Evolutionary conservation across 1,140 invertebrate species (phyloP).

Genomic region (Diuraphis noxia): DNA sequence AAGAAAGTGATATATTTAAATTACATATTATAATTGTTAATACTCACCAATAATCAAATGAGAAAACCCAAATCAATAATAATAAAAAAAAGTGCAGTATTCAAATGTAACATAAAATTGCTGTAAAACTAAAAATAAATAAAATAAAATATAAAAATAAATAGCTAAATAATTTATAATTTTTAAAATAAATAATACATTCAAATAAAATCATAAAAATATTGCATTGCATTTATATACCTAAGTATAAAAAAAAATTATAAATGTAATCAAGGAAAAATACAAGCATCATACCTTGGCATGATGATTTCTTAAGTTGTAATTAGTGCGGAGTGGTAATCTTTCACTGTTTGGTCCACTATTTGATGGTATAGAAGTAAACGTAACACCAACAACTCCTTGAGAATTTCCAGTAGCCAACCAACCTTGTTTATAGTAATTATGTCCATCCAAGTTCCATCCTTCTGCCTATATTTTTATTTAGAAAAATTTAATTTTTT

Average conservation of each 20-base stretch:
- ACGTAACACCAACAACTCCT: slow-evolving; percentile 93
- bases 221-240: neutral
- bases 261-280: neutral
- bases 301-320: slow-evolving; percentile 94
- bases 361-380: slow-evolving; percentile 80
- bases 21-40: neutral
- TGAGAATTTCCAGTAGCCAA: slow-evolving; percentile 91
- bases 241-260: neutral
- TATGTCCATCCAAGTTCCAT: slow-evolving; percentile 91
- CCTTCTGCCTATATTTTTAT: slow-evolving; percentile 74
- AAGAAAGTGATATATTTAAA: slow-evolving; percentile 12
- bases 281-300: slow-evolving; percentile 73
- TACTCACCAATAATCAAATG: slow-evolving; percentile 27
- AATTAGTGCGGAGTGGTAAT: slow-evolving; percentile 85
- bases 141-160: slow-evolving; percentile 32
- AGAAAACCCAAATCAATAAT: slow-evolving; percentile 34
- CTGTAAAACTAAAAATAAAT: slow-evolving; percentile 35
- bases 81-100: slow-evolving; percentile 23
- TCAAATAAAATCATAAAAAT: slow-evolving; percentile 25
- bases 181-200: slow-evolving; percentile 3
- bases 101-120: slow-evolving; percentile 35
- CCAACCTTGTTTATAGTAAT: slow-evolving; percentile 99
- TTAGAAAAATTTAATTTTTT: neutral
- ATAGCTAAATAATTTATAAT: neutral
- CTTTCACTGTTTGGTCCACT: slow-evolving; percentile 79